Base-by-base conservation (phyloP, 2,888 invertebrate genomes). In the Carpatolechia fugitivella region DNA sequence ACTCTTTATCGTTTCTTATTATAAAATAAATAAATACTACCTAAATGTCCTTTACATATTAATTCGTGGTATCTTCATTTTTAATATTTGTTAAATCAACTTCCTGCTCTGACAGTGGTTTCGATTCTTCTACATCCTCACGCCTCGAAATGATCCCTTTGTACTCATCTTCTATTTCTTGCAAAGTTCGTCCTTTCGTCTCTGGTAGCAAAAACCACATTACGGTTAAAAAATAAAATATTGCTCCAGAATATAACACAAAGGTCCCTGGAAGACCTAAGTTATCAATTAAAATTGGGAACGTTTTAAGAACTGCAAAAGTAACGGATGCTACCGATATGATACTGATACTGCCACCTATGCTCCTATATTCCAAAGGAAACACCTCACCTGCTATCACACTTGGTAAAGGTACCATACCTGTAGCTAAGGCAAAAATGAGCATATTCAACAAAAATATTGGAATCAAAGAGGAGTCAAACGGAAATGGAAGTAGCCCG, bases 301-400 rank as follows among this genome's bases (percentile, higher is more conserved):
- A 92, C 0, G 91, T 91, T 77, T 94, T 93, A 1, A 94, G 90
- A 6, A 92, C 91, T 2, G 91, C 14, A 65, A 94, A 94, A 60
- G 92, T 91, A 46, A 92, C 87, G 1, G 87, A 65, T 41, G 92
- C 92, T 18, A 91, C 89, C 1, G 92, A 87, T 35, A 91, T 88
- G 18, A 92, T 80, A 11, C 92, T 91, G 8, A 94, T 79, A 0
- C 92, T 93, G 1, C 93, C 91, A 1, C 93, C 94, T 0, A 92
- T 75, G 20, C 93, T 93, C 52, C 93, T 85, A 50, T 91, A 91
- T 48, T 90, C 86, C 20, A 92, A 79, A 1, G 94, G 91, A 60
- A 94, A 94, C 0, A 95, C 85, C 70, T 95, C 95, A 0, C 94
- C 94, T 33, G 93, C 91, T 78, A 95, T 91, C 4, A 94, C 92